Percentiles rank a stretch among this genome's conserved stretches.
These are phyloP conservation scores for Macrobrachium rosenbergii DNA, from an alignment of 1,140 invertebrate genomes.

Conservation along the genomic window DNA sequence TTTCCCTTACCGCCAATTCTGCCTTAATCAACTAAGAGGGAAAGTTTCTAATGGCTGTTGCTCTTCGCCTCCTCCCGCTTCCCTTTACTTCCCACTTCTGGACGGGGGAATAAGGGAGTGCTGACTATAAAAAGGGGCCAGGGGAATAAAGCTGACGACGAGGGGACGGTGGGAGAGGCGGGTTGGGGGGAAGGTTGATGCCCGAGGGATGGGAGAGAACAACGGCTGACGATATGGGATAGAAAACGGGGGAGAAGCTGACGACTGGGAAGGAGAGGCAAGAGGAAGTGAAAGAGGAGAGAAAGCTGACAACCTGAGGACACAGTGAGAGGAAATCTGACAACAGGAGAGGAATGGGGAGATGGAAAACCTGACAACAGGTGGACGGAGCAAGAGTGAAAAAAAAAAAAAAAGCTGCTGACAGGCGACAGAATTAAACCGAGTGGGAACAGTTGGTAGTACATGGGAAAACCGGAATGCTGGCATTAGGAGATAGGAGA, in stretches of 20 bases:
- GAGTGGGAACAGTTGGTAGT: too few species aligned
- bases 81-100: background rate
- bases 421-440: background rate
- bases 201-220: background rate
- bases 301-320: background rate
- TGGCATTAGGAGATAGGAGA: background rate
- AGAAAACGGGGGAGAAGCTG: background rate
- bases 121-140: background rate
- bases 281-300: background rate
- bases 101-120: background rate
- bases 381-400: background rate
- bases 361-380: too few species aligned
- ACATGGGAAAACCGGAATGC: background rate
- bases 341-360: background rate
- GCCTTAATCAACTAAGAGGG: too few species aligned
- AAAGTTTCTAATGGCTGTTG: too few species aligned
- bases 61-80: too few species aligned
- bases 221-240: background rate
- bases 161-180: background rate
- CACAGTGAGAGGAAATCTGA: background rate
- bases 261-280: background rate
- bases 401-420: too few species aligned
- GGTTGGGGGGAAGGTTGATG: background rate
- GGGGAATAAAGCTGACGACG: background rate
- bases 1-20: too few species aligned